Evolutionary conservation across 2,797 vertebrate species (phyloP).

Genomic region (Tragopan temminckii): DNA sequence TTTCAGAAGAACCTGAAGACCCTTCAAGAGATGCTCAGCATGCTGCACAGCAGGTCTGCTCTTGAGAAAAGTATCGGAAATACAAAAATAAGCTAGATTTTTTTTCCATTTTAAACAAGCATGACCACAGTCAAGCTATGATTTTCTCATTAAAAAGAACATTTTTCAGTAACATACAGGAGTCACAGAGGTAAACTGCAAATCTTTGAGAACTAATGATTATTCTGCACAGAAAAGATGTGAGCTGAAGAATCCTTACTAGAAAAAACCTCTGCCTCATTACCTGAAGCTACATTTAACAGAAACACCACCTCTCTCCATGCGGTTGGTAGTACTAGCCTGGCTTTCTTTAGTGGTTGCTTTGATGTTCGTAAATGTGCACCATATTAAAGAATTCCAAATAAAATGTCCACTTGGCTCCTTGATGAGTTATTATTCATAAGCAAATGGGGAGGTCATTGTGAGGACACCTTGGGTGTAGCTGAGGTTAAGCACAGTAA

Average conservation of each 20-base stretch:
- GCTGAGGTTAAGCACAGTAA: constrained; percentile 30
- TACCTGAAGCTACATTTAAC: neutral
- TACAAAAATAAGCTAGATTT: no score
- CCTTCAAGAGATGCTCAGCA: neutral
- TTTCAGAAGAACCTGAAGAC: neutral
- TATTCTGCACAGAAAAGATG: neutral
- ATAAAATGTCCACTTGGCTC: neutral
- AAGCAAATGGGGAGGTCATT: neutral
- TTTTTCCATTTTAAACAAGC: neutral
- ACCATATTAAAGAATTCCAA: constrained; percentile 4
- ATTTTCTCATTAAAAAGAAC: neutral
- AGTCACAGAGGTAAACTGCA: neutral
- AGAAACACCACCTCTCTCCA: neutral
- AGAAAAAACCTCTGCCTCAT: neutral
- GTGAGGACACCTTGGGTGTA: neutral
- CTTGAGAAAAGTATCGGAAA: neutral
- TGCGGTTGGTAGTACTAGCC: neutral
- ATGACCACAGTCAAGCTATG: neutral
- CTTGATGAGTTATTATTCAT: constrained; percentile 41
- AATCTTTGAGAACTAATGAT: neutral
- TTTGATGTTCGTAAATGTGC: constrained; percentile 54
- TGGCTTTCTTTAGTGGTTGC: neutral
- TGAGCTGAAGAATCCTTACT: neutral
- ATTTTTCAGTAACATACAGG: neutral
- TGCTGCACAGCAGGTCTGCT: neutral